These are phyloP conservation scores for Oxyruncus cristatus DNA, from an alignment of 2,113 vertebrate genomes.

Conservation along the genomic window DNA sequence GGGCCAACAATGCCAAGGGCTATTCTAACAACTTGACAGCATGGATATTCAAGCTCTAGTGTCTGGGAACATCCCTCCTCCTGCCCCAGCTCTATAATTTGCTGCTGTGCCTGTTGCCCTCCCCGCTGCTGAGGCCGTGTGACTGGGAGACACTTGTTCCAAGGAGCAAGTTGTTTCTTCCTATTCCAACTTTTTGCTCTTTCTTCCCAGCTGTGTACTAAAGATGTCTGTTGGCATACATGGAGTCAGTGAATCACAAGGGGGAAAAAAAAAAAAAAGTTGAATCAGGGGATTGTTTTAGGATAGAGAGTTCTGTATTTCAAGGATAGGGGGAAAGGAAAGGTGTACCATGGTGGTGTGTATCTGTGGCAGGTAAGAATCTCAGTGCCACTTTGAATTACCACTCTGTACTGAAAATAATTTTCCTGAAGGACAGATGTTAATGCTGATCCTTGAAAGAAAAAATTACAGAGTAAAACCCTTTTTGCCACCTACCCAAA, in stretches of 20 bases:
- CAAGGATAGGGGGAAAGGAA: background rate
- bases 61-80: slow-evolving; percentile 19
- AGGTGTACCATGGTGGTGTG: background rate
- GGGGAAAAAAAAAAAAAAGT: background rate
- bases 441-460: background rate
- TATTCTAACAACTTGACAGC: background rate
- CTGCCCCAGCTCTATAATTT: background rate
- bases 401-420: background rate
- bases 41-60: slow-evolving; percentile 9
- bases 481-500: background rate
- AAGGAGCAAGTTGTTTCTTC: background rate
- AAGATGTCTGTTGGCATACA: background rate
- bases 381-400: background rate
- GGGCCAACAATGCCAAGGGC: slow-evolving; percentile 29
- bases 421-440: background rate
- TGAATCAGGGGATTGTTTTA: background rate
- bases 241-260: background rate
- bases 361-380: background rate
- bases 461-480: background rate
- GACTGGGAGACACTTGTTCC: background rate
- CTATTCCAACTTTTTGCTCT: background rate
- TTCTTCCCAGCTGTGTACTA: background rate
- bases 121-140: background rate
- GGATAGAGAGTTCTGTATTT: background rate
- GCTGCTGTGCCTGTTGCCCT: background rate